Percentiles rank a stretch among this genome's conserved stretches.
phyloP scores from a whole-genome alignment of 2,113 vertebrate genomes.

The Pomatorhinus ruficollis region DNA sequence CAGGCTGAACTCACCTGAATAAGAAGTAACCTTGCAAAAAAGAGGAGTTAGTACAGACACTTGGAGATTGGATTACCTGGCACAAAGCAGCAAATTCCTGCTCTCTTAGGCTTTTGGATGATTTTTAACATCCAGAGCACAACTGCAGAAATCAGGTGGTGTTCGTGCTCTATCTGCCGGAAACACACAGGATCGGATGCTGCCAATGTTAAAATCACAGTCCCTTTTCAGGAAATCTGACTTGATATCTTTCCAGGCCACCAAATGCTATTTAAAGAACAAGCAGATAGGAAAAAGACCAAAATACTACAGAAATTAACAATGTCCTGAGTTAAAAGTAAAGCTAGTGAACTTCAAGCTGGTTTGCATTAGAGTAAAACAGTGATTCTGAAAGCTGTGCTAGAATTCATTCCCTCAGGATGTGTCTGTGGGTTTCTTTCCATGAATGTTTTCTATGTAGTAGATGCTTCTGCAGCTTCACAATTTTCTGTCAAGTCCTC shows the following conservation, averaged over 20 bases:
- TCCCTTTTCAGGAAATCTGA: constrained; percentile 54
- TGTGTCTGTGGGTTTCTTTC: neutral
- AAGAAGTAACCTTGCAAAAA: neutral
- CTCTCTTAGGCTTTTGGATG: neutral
- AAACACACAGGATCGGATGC: constrained; percentile 48
- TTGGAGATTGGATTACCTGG: neutral
- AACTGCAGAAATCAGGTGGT: constrained; percentile 15
- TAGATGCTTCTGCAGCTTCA: neutral
- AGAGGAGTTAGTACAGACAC: neutral
- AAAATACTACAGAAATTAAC: constrained; percentile 19
- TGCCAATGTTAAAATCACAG: neutral
- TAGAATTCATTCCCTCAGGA: neutral
- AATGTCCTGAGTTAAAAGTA: neutral
- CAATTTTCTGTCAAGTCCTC: neutral
- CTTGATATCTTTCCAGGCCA: neutral
- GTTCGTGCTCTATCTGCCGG: constrained; percentile 50
- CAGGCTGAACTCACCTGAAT: neutral
- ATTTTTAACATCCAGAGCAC: neutral
- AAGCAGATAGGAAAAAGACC: neutral
- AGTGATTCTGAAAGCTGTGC: neutral
- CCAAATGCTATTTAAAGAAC: constrained; percentile 45
- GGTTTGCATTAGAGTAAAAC: neutral
- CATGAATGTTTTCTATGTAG: neutral
- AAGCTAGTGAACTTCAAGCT: neutral
- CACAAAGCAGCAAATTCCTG: neutral